phyloP scores from a whole-genome alignment of 2,113 vertebrate species.

The Canis aureus region DNA sequence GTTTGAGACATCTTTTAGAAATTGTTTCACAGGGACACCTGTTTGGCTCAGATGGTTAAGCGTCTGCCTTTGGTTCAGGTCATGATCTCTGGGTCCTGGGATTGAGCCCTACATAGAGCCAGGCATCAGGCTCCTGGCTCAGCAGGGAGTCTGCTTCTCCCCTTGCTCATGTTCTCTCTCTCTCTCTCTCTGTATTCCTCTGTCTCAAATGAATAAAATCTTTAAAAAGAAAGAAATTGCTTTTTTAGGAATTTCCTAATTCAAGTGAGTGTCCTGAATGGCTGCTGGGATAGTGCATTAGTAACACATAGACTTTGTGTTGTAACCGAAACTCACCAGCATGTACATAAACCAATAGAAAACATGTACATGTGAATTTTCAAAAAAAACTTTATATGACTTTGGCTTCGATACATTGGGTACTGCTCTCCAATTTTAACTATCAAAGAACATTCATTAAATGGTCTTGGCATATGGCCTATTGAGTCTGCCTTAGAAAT shows the following conservation, averaged over 20 bases:
- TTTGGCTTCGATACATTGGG: neutral
- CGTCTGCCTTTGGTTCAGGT: too few relatives aligned
- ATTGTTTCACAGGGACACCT: neutral
- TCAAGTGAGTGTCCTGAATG: neutral
- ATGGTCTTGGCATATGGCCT: too few relatives aligned
- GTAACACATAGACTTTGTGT: too few relatives aligned
- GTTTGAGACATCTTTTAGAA: neutral
- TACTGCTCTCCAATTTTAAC: neutral
- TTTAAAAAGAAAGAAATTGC: neutral
- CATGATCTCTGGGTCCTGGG: too few relatives aligned
- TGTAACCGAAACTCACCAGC: neutral
- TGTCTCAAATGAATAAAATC: too few relatives aligned
- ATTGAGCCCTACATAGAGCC: too few relatives aligned
- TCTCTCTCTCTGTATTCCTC: too few relatives aligned
- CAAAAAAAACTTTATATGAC: neutral
- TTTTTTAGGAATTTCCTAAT: neutral
- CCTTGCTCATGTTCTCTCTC: too few relatives aligned
- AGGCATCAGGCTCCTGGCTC: too few relatives aligned
- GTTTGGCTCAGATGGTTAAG: too few relatives aligned
- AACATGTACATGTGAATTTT: neutral
- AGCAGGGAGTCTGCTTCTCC: too few relatives aligned
- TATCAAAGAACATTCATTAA: neutral
- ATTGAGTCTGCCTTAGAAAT: neutral
- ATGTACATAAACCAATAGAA: neutral
- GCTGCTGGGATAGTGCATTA: neutral